phyloP scores from a whole-genome alignment of 2,797 vertebrate genomes.

The Myotis pilosus region DNA sequence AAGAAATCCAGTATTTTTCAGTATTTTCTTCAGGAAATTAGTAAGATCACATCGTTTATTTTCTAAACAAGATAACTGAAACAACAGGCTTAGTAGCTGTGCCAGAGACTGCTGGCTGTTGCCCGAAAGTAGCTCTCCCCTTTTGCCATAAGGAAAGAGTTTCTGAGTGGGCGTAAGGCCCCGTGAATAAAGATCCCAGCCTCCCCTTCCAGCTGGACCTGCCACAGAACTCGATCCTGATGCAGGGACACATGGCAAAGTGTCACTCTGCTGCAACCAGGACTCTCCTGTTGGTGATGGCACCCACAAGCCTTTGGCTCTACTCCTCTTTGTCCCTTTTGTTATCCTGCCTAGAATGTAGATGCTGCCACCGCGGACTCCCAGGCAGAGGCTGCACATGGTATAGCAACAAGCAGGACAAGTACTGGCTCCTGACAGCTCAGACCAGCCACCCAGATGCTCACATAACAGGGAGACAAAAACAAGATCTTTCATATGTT shows the following conservation, averaged over 20 bases:
- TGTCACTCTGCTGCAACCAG: background rate
- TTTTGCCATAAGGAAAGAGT: background rate
- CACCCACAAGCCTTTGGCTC: background rate
- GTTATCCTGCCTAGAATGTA: background rate
- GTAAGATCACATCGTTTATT: slow-evolving; percentile 39
- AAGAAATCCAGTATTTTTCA: slow-evolving; percentile 52
- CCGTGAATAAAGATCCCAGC: background rate
- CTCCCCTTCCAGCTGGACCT: background rate
- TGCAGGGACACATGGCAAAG: background rate
- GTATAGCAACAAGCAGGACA: background rate
- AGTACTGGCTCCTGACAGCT: background rate
- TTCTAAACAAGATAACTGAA: slow-evolving; percentile 58
- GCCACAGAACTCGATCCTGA: background rate
- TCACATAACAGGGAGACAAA: background rate
- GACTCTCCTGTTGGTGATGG: background rate
- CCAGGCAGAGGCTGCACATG: background rate
- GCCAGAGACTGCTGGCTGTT: background rate
- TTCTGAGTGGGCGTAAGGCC: background rate
- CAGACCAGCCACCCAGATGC: background rate
- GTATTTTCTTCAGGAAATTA: slow-evolving; percentile 68
- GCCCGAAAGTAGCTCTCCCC: background rate
- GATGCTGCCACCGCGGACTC: background rate
- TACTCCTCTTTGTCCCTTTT: background rate
- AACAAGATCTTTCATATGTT: background rate
- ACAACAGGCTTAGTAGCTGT: background rate